Conservation (phyloP, 1,140 invertebrate species). For the Neelides sp. region DNA sequence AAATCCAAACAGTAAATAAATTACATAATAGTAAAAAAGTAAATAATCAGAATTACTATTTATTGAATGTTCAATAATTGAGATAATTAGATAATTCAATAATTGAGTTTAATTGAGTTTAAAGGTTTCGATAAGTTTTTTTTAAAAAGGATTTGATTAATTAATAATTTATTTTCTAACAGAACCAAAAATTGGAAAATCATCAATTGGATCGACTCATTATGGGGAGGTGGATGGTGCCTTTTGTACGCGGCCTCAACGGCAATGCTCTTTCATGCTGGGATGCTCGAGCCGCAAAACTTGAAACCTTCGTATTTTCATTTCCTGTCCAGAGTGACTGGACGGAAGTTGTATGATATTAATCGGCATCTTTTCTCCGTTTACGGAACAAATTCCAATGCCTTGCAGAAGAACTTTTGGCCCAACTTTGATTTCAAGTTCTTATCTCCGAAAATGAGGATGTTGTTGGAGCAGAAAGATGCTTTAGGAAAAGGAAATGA, state of each 20-base stretch:
- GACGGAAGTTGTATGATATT: conserved; percentile 39
- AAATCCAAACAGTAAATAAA: no score
- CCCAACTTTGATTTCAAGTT: conserved; percentile 18
- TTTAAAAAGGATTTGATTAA: no score
- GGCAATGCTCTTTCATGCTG: conserved; percentile 64
- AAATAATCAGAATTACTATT: no score
- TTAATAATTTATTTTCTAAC: no score
- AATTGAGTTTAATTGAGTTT: no score
- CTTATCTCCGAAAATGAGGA: conserved; percentile 23
- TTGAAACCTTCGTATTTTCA: conserved; percentile 70
- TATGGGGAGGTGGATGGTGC: conserved; percentile 28
- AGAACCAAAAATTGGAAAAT: conserved; percentile 27
- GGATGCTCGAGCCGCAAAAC: conserved; percentile 62
- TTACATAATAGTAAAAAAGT: no score
- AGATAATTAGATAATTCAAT: no score
- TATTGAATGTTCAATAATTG: no score
- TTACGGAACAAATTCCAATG: conserved; percentile 21
- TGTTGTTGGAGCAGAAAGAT: conserved; percentile 14
- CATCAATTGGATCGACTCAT: conserved; percentile 22
- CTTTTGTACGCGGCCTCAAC: conserved; percentile 67
- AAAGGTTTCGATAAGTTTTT: no score
- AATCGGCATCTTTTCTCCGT: conserved; percentile 25
- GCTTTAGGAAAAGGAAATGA: conserved; percentile 17
- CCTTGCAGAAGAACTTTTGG: conserved; percentile 26
- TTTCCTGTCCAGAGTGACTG: conserved; percentile 61